Evolutionary conservation across 1,140 invertebrate species (phyloP), one percentile per base, ranked within the genome.

Genomic region (Zaprionus nigranus): DNA sequence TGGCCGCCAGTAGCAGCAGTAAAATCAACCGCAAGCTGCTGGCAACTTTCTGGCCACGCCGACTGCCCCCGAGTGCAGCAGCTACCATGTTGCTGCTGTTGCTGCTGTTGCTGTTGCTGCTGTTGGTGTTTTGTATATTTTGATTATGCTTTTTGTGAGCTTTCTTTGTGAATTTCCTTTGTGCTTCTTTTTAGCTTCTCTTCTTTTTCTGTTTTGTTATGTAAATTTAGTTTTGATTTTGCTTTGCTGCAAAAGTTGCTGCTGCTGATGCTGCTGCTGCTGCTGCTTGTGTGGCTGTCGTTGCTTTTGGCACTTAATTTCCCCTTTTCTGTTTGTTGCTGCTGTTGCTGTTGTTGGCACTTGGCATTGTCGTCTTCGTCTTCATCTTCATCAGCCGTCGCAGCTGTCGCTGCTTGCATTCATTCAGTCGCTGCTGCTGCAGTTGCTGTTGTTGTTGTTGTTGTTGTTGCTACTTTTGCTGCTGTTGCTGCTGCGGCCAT

Each of bases 241-340:
- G 74, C 56, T 76, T 66, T 15, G 61, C 30, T 17, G 70, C 30
- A 56, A 60, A 67, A 60, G 61, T 72, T 70, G 57, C 43, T 63
- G 49, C 46, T 68, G 62, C 15, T 40, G 66, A 4, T 22, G 56
- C 6, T 26, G 38, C 12, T 73, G 24, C 12, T 73, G 24, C 26
- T 71, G 28, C 26, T 73, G 67, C 51, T 73, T 63, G 22, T 76
- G 73, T 17, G 67, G 62, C 22, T 71, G 57, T 59, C 51, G 74
- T 79, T 82, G 77, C 74, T 74, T 75, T 80, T 85, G 81, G 77
- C 80, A 82, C 81, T 84, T 82, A 80, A 75, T 82, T 80, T 77
- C 60, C 67, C 56, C 64, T 66, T 69, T 79, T 63, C 65, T 34
- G 30, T 30, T 63, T 62, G 28, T 49, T 69, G 71, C 36, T 73